Evolutionary conservation across 2,113 vertebrate genomes (phyloP).

Genomic region (Ailuropoda melanoleuca): DNA sequence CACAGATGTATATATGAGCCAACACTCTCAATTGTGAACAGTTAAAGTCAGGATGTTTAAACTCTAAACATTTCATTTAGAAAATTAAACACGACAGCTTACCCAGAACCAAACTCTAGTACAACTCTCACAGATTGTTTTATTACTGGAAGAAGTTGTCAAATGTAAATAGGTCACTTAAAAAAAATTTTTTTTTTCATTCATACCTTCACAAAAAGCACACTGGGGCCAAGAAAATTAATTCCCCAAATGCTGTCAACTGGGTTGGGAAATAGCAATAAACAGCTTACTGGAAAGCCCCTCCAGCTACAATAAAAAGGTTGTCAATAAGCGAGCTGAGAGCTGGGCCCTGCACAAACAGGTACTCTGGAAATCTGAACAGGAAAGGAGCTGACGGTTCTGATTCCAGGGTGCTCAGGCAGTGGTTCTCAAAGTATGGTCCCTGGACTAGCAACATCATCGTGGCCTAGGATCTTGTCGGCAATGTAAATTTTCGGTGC

Average conservation of each 20-base stretch:
- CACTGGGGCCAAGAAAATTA: conserved; percentile 90
- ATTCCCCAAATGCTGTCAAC: conserved; percentile 92
- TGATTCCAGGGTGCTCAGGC: conserved; percentile 66
- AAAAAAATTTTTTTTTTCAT: conserved; percentile 82
- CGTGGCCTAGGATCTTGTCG: neutral
- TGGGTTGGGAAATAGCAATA: conserved; percentile 87
- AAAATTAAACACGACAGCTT: conserved; percentile 53
- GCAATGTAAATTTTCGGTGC: neutral
- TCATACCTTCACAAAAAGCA: conserved; percentile 89
- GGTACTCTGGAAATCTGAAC: conserved; percentile 78
- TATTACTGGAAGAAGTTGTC: conserved; percentile 69
- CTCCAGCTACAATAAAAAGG: conserved; percentile 88
- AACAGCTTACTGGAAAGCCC: conserved; percentile 88
- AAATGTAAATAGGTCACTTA: conserved; percentile 88
- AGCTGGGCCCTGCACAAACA: conserved; percentile 78
- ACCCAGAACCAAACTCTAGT: conserved; percentile 53
- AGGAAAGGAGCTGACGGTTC: conserved; percentile 59
- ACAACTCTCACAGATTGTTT: conserved; percentile 66
- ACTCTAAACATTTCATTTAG: conserved; percentile 47
- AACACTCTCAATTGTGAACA: conserved; percentile 19
- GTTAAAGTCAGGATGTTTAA: conserved; percentile 42
- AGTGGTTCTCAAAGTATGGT: conserved; percentile 13
- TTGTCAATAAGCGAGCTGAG: conserved; percentile 84
- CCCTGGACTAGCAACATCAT: neutral
- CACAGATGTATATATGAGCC: neutral